Percentiles rank a stretch among this genome's conserved stretches.
These are phyloP conservation scores for Thaumetopoea pityocampa DNA, from an alignment of 1,140 invertebrate species.

Conservation along the genomic window DNA sequence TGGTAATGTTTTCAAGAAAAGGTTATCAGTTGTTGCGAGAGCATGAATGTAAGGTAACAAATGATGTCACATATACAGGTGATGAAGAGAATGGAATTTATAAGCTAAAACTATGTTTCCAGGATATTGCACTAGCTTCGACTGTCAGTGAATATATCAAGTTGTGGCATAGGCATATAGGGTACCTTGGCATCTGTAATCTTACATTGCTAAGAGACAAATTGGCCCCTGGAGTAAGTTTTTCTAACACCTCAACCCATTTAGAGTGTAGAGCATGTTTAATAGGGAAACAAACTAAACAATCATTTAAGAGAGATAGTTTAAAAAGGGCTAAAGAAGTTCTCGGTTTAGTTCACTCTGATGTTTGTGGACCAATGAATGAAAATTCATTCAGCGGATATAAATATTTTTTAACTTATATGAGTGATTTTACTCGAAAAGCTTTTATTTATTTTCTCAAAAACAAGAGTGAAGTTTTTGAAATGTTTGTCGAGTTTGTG, in stretches of 20 bases:
- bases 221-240: not conserved
- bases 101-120: not conserved
- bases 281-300: slow-evolving; percentile 2
- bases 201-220: not conserved
- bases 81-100: not conserved
- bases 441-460: slow-evolving; percentile 3
- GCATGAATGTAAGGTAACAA: not conserved
- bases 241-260: not conserved
- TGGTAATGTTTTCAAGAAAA: not conserved
- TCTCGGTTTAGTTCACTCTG: not conserved
- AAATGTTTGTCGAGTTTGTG: not conserved
- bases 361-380: not conserved
- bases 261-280: not conserved
- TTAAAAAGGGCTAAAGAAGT: not conserved
- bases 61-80: not conserved
- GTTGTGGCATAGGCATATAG: not conserved
- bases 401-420: slow-evolving; percentile 3
- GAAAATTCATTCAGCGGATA: not conserved
- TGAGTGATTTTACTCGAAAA: not conserved
- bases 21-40: not conserved
- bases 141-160: not conserved
- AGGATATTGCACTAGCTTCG: not conserved
- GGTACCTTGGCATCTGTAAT: not conserved
- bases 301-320: not conserved
- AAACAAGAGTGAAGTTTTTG: slow-evolving; percentile 1